Percentiles rank a stretch among this genome's conserved stretches.
phyloP scores from a whole-genome alignment of 2,113 vertebrate genomes.

The Otolemur garnettii region DNA sequence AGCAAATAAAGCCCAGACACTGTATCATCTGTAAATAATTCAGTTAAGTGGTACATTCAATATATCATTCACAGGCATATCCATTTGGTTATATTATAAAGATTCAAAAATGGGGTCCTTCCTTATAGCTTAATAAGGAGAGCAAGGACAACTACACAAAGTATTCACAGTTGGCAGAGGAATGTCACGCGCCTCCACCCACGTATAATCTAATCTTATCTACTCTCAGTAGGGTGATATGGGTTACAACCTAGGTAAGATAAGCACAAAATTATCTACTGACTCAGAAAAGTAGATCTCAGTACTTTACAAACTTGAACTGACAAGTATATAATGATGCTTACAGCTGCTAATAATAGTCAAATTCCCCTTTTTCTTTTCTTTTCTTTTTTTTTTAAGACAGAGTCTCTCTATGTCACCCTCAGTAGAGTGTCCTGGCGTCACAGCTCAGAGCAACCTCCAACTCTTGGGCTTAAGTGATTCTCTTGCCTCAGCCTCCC shows the following conservation, averaged over 20 bases:
- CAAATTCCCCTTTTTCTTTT: not conserved
- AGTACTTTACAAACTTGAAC: constrained; percentile 29
- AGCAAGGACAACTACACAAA: not conserved
- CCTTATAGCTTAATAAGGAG: constrained; percentile 27
- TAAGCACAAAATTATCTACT: constrained; percentile 39
- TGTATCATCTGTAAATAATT: constrained; percentile 64
- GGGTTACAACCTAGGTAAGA: constrained; percentile 17
- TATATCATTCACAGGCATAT: constrained; percentile 48
- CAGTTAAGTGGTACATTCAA: constrained; percentile 37
- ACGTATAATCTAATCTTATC: constrained; percentile 2
- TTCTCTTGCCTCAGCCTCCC: no score
- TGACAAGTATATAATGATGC: not conserved
- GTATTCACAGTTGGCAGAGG: not conserved
- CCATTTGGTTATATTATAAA: constrained; percentile 44
- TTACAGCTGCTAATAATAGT: not conserved
- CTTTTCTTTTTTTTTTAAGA: no score
- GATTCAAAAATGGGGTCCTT: constrained; percentile 34
- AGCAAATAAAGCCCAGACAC: constrained; percentile 20
- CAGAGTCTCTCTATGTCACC: no score
- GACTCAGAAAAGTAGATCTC: constrained; percentile 17
- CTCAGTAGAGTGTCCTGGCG: no score
- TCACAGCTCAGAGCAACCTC: no score
- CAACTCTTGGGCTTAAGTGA: no score
- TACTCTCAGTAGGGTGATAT: not conserved
- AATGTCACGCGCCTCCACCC: not conserved